Evolutionary conservation across 2,888 invertebrate species (phyloP).

Genomic region (Caenorhabditis becei): DNA sequence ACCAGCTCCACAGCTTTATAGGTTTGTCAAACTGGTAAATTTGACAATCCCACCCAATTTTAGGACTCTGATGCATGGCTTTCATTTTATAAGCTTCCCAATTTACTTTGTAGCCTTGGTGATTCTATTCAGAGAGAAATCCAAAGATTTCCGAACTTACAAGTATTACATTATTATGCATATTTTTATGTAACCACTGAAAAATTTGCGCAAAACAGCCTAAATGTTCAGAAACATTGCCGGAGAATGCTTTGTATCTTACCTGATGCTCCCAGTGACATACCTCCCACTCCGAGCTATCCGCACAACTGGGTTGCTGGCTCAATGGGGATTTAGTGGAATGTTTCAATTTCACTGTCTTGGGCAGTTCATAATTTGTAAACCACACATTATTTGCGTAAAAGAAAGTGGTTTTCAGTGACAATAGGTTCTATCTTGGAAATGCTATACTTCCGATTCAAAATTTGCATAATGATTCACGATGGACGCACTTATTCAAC

Average conservation of each 20-base stretch:
- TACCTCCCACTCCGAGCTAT: background rate
- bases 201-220: no score
- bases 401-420: constrained; percentile 4
- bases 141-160: background rate
- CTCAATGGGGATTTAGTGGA: background rate
- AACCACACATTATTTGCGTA: background rate
- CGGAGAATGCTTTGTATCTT: background rate
- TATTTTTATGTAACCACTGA: background rate
- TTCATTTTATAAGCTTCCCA: background rate
- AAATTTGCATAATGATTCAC: background rate
- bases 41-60: background rate
- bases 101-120: background rate
- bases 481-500: background rate
- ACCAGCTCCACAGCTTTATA: background rate
- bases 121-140: background rate
- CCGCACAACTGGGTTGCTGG: background rate
- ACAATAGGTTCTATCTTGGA: background rate
- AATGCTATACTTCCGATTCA: constrained; percentile 8
- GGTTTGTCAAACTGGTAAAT: background rate
- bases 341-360: background rate
- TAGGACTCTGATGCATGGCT: background rate
- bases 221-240: constrained; percentile 10
- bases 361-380: background rate
- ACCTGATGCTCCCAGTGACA: background rate
- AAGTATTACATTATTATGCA: background rate